Evolutionary conservation across 2,888 invertebrate species (phyloP), one percentile per base, ranked within the genome.

Genomic region (Melinaea menophilus): DNA sequence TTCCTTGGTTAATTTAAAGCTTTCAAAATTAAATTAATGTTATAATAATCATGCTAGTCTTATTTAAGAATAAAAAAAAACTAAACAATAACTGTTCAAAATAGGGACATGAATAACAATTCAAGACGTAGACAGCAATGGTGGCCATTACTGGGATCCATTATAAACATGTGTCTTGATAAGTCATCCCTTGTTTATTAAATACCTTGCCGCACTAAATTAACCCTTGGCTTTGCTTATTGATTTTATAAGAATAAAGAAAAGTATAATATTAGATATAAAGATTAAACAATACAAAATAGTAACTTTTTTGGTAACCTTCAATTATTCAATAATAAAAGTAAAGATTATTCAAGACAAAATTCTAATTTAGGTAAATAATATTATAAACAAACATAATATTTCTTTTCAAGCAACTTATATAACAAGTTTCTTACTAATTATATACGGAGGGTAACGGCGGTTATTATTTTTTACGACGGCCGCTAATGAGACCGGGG

Each of bases 111-210:
- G 22, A 22, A n/a, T n/a, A n/a, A n/a, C n/a, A 58, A 57, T 64
- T 60, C 31, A 57, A 13, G 54, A 64, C 54, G n/a, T 61, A 57
- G 33, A 33, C 63, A 45, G 55, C 45, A 41, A 46, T 55, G 57
- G 47, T 56, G 62, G 67, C 70, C 72, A 68, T 72, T 68, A 69
- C 66, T 64, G 66, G 70, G 69, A 73, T 72, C 69, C 69, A 67
- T 71, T 69, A 70, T 64, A 62, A 68, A 72, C 64, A 67, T 68
- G 69, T 65, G 70, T 64, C 62, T 71, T 71, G 70, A 74, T 73
- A 73, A 74, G 73, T 74, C 74, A 72, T 69, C 65, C 56, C 55
- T 65, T 61, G 67, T 66, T 71, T 69, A 72, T 69, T 70, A 67
- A 64, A 60, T 55, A 57, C 58, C 60, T 61, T 13, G 35, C 35